Evolutionary conservation across 2,797 vertebrate species (phyloP).

Genomic region (Iguana delicatissima): DNA sequence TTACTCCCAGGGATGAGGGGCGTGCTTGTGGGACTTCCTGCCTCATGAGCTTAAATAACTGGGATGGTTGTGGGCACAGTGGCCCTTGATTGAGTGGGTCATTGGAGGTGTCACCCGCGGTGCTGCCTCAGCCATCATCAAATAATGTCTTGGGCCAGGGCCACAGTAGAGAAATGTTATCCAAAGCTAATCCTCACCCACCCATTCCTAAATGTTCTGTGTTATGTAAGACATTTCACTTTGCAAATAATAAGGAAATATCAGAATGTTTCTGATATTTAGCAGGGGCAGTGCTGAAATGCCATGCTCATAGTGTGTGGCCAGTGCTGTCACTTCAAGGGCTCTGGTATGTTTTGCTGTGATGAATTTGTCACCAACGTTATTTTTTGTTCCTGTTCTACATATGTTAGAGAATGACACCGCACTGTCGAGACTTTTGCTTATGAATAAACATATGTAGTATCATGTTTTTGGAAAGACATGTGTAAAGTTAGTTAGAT

Average conservation of each 20-base stretch:
- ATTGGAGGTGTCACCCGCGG: too few relatives aligned
- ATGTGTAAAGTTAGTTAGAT: not conserved
- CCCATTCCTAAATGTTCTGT: fast-evolving
- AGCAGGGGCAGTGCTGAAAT: not conserved
- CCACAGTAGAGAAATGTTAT: not conserved
- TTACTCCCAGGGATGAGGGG: not conserved
- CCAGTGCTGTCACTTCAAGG: not conserved
- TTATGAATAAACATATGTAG: not conserved
- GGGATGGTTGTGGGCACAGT: not conserved
- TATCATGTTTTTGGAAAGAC: not conserved
- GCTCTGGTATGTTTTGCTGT: not conserved
- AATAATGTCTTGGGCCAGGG: too few relatives aligned
- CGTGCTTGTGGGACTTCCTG: not conserved
- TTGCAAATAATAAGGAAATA: not conserved
- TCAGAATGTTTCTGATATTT: not conserved
- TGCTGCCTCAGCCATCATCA: too few relatives aligned
- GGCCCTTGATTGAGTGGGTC: not conserved
- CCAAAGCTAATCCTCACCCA: not conserved
- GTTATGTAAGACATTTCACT: not conserved
- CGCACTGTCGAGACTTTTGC: not conserved
- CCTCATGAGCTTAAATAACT: not conserved
- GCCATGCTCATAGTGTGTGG: not conserved
- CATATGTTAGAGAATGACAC: not conserved
- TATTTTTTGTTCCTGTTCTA: not conserved
- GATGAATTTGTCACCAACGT: not conserved